phyloP scores from a whole-genome alignment of 2,113 vertebrate species.

The Ageneiosus marmoratus region DNA sequence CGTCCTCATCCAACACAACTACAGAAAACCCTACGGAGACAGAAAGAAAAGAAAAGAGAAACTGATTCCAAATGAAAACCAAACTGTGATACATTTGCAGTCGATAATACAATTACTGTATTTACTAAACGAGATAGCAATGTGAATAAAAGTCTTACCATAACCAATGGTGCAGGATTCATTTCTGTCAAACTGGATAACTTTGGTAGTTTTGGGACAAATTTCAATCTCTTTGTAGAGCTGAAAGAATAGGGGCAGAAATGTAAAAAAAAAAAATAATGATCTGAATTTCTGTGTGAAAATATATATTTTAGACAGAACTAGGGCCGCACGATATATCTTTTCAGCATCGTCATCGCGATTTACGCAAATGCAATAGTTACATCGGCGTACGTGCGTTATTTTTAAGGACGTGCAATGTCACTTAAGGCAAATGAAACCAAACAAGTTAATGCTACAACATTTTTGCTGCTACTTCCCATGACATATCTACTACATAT shows the following conservation, averaged over 20 bases:
- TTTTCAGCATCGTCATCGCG: no score
- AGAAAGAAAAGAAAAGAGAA: not conserved
- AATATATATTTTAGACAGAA: not conserved
- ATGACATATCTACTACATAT: no score
- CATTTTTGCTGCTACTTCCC: no score
- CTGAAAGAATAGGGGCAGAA: constrained; percentile 62
- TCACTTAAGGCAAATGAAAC: no score
- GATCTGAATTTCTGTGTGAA: not conserved
- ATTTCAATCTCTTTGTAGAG: constrained; percentile 96
- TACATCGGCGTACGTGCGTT: no score
- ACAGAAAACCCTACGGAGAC: constrained; percentile 83
- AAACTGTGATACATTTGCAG: not conserved
- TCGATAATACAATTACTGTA: not conserved
- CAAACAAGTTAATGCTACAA: no score
- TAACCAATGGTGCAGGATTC: constrained; percentile 81
- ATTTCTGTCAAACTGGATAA: constrained; percentile 85
- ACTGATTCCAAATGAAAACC: not conserved
- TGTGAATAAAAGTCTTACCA: constrained; percentile 72
- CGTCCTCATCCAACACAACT: constrained; percentile 86
- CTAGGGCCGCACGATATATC: no score
- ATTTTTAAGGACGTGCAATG: no score
- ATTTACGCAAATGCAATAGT: no score
- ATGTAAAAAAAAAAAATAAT: not conserved
- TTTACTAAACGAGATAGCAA: constrained; percentile 4
- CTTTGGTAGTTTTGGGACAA: constrained; percentile 83